Evolutionary conservation across 2,113 vertebrate species (phyloP), one percentile per base, ranked within the genome.

Genomic region (Carassius carassius): DNA sequence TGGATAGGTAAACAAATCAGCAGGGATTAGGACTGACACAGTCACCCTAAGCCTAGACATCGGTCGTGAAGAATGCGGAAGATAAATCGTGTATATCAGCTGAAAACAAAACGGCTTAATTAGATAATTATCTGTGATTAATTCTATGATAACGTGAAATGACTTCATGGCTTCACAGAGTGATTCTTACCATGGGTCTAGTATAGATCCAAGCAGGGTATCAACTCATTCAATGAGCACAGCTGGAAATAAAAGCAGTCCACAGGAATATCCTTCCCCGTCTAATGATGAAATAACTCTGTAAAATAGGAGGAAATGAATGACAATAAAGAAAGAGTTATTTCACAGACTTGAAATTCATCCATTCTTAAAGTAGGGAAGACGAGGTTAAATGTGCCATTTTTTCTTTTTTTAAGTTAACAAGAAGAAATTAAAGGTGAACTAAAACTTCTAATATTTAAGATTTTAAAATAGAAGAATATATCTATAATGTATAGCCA

Each of bases 1-100:
- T 62, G 72, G 72, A 67, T 25, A 21, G 8, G 49, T 51, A 78
- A 87, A 79, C 83, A 80, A 51, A 83, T 85, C 84, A 83, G 77
- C 77, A 49, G 37, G 84, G 77, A 85, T 73, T 81, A 73, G 5
- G 62, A 81, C 78, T 63, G 44, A 32, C 62, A 69, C 41, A 54
- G 78, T 81, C 78, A 81, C 62, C 78, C 78, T 81, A 63, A 35
- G 25, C 11, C 17, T 41, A 41, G 8, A 69, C 63, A 13, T 2
- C 0, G 4, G 19, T 21, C 8, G 47, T 67, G 44, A 67, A 35
- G 25, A 25, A 80, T 65, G 60, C n/a, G 7, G 58, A 67, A 60
- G 41, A 23, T 29, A 67, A 32, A 51, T 16, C 16, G 25, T n/a
- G 35, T 13, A 41, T 41, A 35, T 13, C 19, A 72, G 21, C 9